Conservation (phyloP, 2,113 vertebrate genomes). For the Amphiprion ocellaris region DNA sequence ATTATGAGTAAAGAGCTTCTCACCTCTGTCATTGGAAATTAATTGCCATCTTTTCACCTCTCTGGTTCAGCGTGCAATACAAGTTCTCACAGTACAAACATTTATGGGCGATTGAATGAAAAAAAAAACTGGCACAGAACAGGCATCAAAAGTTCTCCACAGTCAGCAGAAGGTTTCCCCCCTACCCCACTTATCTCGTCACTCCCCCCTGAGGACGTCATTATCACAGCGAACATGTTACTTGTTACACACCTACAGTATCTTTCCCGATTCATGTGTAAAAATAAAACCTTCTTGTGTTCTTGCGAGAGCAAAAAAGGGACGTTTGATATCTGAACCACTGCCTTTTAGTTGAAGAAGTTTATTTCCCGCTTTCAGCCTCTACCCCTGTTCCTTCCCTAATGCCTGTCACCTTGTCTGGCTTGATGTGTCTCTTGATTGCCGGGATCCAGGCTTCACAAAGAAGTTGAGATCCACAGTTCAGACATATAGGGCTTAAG, state of each 20-base stretch:
- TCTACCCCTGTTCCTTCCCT: slow-evolving; percentile 23
- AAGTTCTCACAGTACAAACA: slow-evolving; percentile 19
- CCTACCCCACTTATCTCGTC: slow-evolving; percentile 27
- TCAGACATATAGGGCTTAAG: slow-evolving; percentile 41
- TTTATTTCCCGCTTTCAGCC: slow-evolving; percentile 43
- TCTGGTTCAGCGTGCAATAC: slow-evolving; percentile 6
- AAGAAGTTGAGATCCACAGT: slow-evolving; percentile 39
- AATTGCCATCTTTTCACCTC: slow-evolving; percentile 42
- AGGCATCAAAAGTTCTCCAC: slow-evolving; percentile 47
- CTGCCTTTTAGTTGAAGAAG: slow-evolving; percentile 57
- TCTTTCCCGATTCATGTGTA: slow-evolving; percentile 43
- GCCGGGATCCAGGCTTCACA: slow-evolving; percentile 58
- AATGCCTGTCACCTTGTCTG: slow-evolving; percentile 55
- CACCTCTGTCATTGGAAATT: slow-evolving; percentile 37
- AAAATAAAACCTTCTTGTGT: slow-evolving; percentile 64
- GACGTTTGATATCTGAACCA: slow-evolving; percentile 61
- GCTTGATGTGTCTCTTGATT: slow-evolving; percentile 70
- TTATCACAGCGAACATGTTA: slow-evolving; percentile 66
- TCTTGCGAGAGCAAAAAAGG: slow-evolving; percentile 51
- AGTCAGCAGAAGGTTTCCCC: slow-evolving; percentile 17
- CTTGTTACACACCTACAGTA: slow-evolving; percentile 58
- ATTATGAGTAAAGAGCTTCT: slow-evolving; percentile 22
- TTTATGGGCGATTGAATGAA: slow-evolving; percentile 35
- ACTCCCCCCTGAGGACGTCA: slow-evolving; percentile 60
- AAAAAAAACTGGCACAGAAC: slow-evolving; percentile 17